phyloP scores from a whole-genome alignment of 2,888 invertebrate genomes.

The Aproaerema taeniolella region DNA sequence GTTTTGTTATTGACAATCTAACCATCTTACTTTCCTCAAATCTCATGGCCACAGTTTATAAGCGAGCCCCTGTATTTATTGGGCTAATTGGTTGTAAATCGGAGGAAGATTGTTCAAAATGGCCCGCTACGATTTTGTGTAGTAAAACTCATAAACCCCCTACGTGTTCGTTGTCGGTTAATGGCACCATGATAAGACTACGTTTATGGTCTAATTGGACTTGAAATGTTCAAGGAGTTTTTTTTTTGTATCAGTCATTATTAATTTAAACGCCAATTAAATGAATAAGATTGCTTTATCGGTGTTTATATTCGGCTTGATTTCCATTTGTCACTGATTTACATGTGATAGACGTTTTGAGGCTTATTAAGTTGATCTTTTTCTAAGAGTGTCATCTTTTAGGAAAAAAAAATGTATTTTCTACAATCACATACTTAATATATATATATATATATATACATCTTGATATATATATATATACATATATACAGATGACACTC shows the following conservation, averaged over 20 bases:
- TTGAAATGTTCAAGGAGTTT: constrained; percentile 35
- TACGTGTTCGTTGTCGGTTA: constrained; percentile 59
- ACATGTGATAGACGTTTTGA: too few relatives aligned
- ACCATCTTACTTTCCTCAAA: too few relatives aligned
- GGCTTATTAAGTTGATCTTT: too few relatives aligned
- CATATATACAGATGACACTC: too few relatives aligned
- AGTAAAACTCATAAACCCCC: constrained; percentile 75
- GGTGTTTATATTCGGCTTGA: constrained; percentile 16
- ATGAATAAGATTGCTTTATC: constrained; percentile 28
- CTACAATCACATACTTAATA: too few relatives aligned
- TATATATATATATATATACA: too few relatives aligned
- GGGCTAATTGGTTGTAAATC: constrained; percentile 72
- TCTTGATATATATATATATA: too few relatives aligned
- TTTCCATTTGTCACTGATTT: constrained; percentile 15
- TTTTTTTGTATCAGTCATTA: constrained; percentile 61
- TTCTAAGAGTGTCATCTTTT: too few relatives aligned
- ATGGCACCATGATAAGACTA: constrained; percentile 63
- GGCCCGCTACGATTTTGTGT: constrained; percentile 66
- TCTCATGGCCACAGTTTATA: constrained; percentile 32
- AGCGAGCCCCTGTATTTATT: constrained; percentile 59
- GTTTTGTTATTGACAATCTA: too few relatives aligned
- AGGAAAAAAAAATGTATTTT: too few relatives aligned
- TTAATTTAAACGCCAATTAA: constrained; percentile 68
- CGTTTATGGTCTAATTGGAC: constrained; percentile 66
- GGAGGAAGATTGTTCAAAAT: constrained; percentile 61